Percentiles rank a stretch among this genome's conserved stretches.
These are phyloP conservation scores for Phrynosoma blainvillii DNA, from an alignment of 2,113 vertebrate species.

Conservation along the genomic window DNA sequence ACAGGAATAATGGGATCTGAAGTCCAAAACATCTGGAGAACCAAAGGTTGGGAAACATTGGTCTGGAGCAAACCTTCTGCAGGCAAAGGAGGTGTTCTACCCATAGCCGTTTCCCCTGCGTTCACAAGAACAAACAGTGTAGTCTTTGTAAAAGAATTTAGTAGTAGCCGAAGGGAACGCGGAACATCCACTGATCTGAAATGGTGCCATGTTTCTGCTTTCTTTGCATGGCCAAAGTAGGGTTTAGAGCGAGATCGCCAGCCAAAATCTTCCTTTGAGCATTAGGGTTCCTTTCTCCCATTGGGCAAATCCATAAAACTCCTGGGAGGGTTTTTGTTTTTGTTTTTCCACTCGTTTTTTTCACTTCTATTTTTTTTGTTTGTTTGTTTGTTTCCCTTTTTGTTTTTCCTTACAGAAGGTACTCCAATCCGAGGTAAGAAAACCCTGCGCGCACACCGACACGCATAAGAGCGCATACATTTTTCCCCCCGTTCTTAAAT, in stretches of 20 bases:
- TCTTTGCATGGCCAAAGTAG: neutral
- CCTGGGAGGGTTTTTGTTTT: constrained; percentile 40
- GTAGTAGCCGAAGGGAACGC: neutral
- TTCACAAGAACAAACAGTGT: no score
- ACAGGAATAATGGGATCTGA: no score
- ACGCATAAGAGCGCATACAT: constrained; percentile 47
- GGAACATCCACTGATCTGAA: neutral
- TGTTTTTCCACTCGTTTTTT: constrained; percentile 57
- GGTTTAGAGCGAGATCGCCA: constrained; percentile 39
- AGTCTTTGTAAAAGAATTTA: no score
- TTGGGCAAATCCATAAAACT: constrained; percentile 53
- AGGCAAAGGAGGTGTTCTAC: no score
- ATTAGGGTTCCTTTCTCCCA: constrained; percentile 64
- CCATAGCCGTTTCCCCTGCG: no score
- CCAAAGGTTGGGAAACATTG: no score
- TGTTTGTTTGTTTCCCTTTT: constrained; percentile 75
- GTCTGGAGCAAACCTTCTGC: no score
- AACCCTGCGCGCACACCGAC: constrained; percentile 32
- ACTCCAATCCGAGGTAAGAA: constrained; percentile 99
- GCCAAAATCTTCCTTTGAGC: constrained; percentile 54
- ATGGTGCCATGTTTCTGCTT: neutral
- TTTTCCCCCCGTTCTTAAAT: constrained; percentile 43
- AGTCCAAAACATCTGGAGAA: no score
- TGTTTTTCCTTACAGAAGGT: constrained; percentile 89
- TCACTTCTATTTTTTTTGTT: constrained; percentile 54